Evolutionary conservation across 1,140 invertebrate genomes (phyloP).

Genomic region (Zaprionus africanus): DNA sequence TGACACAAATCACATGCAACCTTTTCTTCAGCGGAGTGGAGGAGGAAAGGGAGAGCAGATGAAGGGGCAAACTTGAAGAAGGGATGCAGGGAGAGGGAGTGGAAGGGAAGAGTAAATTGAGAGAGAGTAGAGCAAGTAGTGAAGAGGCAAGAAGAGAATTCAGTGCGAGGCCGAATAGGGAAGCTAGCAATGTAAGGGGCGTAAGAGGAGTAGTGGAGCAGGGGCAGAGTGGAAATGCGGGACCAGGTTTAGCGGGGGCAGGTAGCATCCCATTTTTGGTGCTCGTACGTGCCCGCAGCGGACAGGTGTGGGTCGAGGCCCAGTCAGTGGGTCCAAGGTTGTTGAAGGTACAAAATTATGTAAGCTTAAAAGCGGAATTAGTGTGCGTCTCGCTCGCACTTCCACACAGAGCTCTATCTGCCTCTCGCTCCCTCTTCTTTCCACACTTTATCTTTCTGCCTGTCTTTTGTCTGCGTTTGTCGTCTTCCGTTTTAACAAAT

Average conservation of each 20-base stretch:
- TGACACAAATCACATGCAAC: conserved; percentile 78
- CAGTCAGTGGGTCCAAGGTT: conserved; percentile 40
- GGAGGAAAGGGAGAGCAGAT: background rate
- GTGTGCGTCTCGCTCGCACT: conserved; percentile 21
- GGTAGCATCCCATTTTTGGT: conserved; percentile 52
- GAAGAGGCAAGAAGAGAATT: too few relatives aligned
- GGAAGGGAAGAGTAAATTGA: too few relatives aligned
- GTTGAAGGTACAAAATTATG: conserved; percentile 69
- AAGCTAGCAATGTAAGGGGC: background rate
- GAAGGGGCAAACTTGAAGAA: background rate
- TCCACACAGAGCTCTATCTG: background rate
- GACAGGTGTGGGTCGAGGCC: conserved; percentile 34
- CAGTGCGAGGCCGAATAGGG: background rate
- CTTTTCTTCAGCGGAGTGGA: conserved; percentile 47
- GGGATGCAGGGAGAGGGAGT: background rate
- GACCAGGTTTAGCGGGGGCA: background rate
- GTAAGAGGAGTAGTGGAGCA: background rate
- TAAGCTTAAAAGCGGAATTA: conserved; percentile 73
- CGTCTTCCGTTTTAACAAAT: conserved; percentile 79
- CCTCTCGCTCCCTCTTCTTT: conserved; percentile 6
- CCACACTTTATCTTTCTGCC: conserved; percentile 2
- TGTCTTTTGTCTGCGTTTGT: conserved; percentile 64
- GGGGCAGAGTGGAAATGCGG: conserved; percentile 19
- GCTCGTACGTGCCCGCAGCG: conserved; percentile 66
- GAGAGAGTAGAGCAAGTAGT: too few relatives aligned